Conservation (phyloP, 2,797 vertebrate species). For the Paramormyrops hopkinsi region DNA sequence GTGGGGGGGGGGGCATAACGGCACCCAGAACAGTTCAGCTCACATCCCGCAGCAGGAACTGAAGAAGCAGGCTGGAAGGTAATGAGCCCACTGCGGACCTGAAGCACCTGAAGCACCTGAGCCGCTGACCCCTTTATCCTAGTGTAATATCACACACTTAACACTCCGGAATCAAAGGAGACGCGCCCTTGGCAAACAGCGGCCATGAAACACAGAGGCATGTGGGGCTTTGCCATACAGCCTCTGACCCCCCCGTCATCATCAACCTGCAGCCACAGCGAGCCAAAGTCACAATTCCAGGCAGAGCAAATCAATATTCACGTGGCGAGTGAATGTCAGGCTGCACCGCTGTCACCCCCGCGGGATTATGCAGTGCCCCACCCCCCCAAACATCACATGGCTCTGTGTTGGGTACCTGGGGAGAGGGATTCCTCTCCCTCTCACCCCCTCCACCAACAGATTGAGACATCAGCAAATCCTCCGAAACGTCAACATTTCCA, state of each 20-base stretch:
- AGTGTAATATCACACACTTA: neutral
- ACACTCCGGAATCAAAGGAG: neutral
- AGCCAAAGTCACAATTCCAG: neutral
- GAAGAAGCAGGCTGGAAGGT: neutral
- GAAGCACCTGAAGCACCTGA: neutral
- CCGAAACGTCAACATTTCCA: neutral
- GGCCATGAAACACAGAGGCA: neutral
- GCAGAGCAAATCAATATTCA: neutral
- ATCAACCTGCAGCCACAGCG: neutral
- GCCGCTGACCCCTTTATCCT: neutral
- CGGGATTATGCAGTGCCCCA: neutral
- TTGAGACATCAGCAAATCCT: neutral
- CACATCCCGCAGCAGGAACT: neutral
- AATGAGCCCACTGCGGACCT: neutral
- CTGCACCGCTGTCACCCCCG: neutral
- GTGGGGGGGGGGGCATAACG: neutral
- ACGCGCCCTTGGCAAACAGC: neutral
- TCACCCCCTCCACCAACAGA: neutral
- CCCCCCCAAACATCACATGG: neutral
- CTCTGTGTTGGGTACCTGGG: neutral
- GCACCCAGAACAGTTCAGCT: neutral
- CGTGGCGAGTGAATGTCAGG: neutral
- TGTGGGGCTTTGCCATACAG: neutral
- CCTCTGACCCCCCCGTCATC: neutral
- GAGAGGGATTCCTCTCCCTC: neutral